Evolutionary conservation across 2,113 vertebrate genomes (phyloP).

Genomic region (Phyllostomus discolor): DNA sequence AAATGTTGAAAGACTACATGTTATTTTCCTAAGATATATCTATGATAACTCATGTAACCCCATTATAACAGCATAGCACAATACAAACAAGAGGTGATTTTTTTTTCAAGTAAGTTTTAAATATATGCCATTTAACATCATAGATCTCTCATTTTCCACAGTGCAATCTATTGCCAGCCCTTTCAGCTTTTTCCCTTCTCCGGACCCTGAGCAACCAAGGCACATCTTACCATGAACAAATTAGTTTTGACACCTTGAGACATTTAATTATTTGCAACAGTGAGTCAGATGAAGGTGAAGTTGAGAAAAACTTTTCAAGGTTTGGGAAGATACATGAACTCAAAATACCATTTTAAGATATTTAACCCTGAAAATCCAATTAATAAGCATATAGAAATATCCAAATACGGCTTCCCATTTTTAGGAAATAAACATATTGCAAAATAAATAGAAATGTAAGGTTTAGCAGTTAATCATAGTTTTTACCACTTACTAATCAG

Average conservation of each 20-base stretch:
- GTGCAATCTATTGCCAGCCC: not conserved
- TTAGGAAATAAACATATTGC: not conserved
- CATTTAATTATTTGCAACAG: slow-evolving; percentile 58
- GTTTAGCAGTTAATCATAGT: not conserved
- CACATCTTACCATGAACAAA: slow-evolving; percentile 39
- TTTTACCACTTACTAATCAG: not conserved
- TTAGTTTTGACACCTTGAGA: slow-evolving; percentile 49
- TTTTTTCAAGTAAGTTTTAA: not conserved
- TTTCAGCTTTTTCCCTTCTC: slow-evolving; percentile 8
- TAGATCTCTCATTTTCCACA: not conserved
- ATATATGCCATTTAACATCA: not conserved
- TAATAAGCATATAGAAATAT: not conserved
- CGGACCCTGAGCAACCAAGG: slow-evolving; percentile 6
- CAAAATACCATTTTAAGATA: not conserved
- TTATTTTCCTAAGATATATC: not conserved
- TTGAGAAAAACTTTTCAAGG: slow-evolving; percentile 20
- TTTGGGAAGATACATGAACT: not conserved
- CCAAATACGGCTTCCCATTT: not conserved
- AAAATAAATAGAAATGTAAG: not conserved
- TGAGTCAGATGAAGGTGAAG: slow-evolving; percentile 42
- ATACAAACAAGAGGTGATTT: not conserved
- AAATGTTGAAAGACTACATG: not conserved
- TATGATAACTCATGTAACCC: not conserved
- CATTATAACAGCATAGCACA: not conserved
- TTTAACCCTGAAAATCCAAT: not conserved